Conservation (phyloP, 2,113 vertebrate species). For the Paradisaea rubra region DNA sequence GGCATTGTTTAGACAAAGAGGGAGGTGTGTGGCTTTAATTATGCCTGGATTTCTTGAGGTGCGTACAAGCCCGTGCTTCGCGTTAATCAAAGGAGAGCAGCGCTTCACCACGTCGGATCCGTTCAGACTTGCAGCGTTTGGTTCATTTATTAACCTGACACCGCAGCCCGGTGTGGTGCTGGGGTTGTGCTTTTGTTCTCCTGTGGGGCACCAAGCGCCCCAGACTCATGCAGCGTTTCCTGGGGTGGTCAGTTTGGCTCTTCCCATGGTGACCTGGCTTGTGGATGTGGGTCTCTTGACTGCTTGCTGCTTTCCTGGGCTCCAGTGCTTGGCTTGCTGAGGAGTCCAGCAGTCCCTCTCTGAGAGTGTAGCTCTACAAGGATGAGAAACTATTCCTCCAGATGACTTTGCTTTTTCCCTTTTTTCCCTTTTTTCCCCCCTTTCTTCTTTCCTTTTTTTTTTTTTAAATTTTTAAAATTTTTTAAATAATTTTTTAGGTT, state of each 20-base stretch:
- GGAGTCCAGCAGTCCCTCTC: background rate
- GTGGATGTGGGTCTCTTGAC: background rate
- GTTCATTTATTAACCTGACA: background rate
- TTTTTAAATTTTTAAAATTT: too few species aligned
- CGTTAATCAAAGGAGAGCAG: conserved; percentile 18
- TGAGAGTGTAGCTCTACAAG: background rate
- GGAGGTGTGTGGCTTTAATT: conserved; percentile 37
- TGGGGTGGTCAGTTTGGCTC: background rate
- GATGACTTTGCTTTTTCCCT: background rate
- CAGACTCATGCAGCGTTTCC: background rate
- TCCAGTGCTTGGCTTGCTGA: background rate
- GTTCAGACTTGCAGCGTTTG: background rate
- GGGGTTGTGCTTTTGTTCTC: conserved; percentile 32
- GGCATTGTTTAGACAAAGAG: conserved; percentile 20
- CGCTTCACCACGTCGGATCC: background rate
- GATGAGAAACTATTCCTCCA: background rate
- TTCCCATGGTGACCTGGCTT: background rate
- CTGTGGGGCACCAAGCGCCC: background rate
- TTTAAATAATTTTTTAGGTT: too few species aligned
- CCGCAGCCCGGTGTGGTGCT: background rate
- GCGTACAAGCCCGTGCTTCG: background rate
- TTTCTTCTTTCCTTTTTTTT: rapidly evolving
- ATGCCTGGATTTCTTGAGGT: conserved; percentile 20
- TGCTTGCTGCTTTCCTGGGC: background rate
- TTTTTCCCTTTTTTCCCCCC: rapidly evolving